Conservation (phyloP, 2,888 invertebrate species). For the Caenorhabditis afra region DNA sequence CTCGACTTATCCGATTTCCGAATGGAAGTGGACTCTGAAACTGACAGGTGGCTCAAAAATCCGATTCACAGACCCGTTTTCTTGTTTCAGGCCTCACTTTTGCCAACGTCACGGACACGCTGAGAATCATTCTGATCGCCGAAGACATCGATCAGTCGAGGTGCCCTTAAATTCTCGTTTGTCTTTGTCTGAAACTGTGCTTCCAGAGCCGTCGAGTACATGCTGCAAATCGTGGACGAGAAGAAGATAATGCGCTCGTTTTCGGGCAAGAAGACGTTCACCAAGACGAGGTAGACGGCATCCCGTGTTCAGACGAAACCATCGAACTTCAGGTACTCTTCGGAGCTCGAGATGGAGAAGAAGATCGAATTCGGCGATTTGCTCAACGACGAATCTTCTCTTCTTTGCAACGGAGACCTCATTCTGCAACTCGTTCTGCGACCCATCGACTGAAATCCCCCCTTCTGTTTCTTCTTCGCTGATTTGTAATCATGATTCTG, state of each 20-base stretch:
- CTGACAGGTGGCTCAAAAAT: conserved; percentile 48
- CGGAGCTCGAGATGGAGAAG: conserved; percentile 82
- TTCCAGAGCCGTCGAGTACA: conserved; percentile 74
- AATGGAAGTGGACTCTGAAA: conserved; percentile 82
- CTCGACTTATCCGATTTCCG: conserved; percentile 81
- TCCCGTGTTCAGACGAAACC: neutral
- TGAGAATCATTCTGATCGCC: conserved; percentile 68
- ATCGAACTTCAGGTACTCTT: conserved; percentile 78
- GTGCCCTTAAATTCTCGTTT: conserved; percentile 23
- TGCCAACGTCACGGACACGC: conserved; percentile 59
- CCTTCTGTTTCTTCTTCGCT: neutral
- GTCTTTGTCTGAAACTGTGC: neutral
- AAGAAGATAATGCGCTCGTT: conserved; percentile 81
- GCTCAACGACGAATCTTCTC: conserved; percentile 70
- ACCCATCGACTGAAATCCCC: conserved; percentile 73
- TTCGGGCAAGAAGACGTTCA: conserved; percentile 81
- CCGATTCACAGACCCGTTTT: neutral
- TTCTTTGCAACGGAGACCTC: conserved; percentile 70
- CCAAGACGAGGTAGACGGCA: conserved; percentile 79
- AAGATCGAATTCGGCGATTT: conserved; percentile 80
- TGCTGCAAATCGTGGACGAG: conserved; percentile 80
- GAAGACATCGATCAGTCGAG: conserved; percentile 76
- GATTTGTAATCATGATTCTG: conserved; percentile 5
- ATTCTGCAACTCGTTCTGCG: conserved; percentile 71
- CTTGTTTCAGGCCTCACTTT: conserved; percentile 32